Base-by-base conservation (phyloP, 2,797 vertebrate species). In the Notolabrus celidotus region DNA sequence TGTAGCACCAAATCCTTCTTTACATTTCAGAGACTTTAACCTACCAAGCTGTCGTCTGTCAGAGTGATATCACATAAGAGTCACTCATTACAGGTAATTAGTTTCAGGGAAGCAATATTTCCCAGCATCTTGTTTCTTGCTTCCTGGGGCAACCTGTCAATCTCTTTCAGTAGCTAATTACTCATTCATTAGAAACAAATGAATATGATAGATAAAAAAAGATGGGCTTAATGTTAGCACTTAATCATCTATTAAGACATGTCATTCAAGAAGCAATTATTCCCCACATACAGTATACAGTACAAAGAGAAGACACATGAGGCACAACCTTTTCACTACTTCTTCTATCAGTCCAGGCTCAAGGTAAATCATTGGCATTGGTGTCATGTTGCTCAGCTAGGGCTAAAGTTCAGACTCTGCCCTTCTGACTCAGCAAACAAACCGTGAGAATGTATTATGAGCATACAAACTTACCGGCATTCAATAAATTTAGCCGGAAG, bases 121-220 rank as follows among this genome's bases (percentile, higher is more conserved):
- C 42, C 42, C 27, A 34, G 72, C 50, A 71, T 25, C 29, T 55
- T 42, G 61, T 67, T 73, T 65, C 43, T 27, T 34, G 49, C 45
- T 65, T 63, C 71, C 49, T 5, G 6, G 20, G 29, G 47, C 53
- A 67, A 80, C 46, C 59, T 86, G 84, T 84, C 85, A 87, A 59
- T 90, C 86, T 84, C 19, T 64, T 80, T 70, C 17, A 80, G 65
- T 59, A 36, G 65, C 72, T 78, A 80, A 90, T 88, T 71, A 69
- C 49, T 61, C 71, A 57, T 77, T 88, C 72, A 88, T 89, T 88
- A 82, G 59, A 67, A 77, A 75, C 54, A 77, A 86, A 83, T 88
- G 29, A 68, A 82, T 74, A 41, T 63, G 50, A 80, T 72, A 20
- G 72, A 78, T 47, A 59, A 16, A 80, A 71, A 51, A 83, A 67